Percentiles rank a stretch among this genome's conserved stretches.
Evolutionary conservation across 2,888 invertebrate species (phyloP).

Genomic region (Ochlodes sylvanus): DNA sequence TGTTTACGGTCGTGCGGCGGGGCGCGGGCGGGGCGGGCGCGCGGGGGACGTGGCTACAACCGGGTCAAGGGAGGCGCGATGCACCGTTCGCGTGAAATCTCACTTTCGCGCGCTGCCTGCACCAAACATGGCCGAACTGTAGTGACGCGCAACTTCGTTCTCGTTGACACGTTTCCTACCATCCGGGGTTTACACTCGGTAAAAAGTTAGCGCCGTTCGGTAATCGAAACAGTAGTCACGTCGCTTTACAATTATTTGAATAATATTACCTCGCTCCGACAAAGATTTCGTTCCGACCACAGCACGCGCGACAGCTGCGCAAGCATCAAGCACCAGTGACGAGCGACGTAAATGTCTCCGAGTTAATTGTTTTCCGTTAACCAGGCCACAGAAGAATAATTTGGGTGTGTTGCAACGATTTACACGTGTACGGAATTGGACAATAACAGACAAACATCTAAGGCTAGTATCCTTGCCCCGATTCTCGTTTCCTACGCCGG

Average conservation of each 20-base stretch:
- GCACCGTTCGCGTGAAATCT: constrained; percentile 84
- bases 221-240: not conserved
- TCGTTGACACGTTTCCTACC: constrained; percentile 66
- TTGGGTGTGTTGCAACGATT: constrained; percentile 63
- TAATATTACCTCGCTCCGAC: constrained; percentile 6
- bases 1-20: constrained; percentile 72
- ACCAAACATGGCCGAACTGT: constrained; percentile 73
- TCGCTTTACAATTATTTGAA: not conserved
- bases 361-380: constrained; percentile 40
- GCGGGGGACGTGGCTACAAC: constrained; percentile 59
- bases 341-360: constrained; percentile 12
- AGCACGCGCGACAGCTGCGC: constrained; percentile 25
- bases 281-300: constrained; percentile 16
- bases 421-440: constrained; percentile 74
- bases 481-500: constrained; percentile 75
- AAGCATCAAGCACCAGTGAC: constrained; percentile 23
- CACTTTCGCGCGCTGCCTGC: constrained; percentile 80
- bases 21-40: constrained; percentile 43
- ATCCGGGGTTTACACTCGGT: constrained; percentile 45
- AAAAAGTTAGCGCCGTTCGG: not conserved
- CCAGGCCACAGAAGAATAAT: constrained; percentile 43
- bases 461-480: constrained; percentile 78
- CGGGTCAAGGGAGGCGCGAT: constrained; percentile 83
- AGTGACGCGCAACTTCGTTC: constrained; percentile 71
- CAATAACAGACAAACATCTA: constrained; percentile 71